Conservation (phyloP, 2,113 vertebrate genomes). For the Paraplagusia blochii region DNA sequence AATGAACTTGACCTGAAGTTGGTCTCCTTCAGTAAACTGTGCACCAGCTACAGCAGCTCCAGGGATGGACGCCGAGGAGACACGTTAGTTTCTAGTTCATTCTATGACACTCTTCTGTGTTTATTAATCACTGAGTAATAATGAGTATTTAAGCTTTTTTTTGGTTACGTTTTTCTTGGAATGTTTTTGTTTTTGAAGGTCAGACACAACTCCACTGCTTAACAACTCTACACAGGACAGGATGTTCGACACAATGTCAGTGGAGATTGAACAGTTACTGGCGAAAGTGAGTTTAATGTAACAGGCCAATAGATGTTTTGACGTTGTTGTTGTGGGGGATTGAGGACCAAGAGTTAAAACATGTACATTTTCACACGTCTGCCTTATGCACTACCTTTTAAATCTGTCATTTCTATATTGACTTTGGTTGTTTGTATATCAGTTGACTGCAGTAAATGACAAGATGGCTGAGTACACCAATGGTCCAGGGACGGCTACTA, state of each 20-base stretch:
- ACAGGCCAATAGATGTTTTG: background rate
- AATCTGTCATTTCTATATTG: background rate
- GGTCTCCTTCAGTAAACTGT: constrained; percentile 98
- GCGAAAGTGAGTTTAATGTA: constrained; percentile 81
- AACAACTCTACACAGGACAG: constrained; percentile 98
- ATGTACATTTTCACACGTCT: too few relatives aligned
- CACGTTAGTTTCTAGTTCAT: constrained; percentile 76
- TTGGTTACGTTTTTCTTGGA: background rate
- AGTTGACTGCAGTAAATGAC: constrained; percentile 95
- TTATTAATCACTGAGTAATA: too few relatives aligned
- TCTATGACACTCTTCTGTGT: too few relatives aligned
- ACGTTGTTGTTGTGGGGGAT: too few relatives aligned
- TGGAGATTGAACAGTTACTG: constrained; percentile 96
- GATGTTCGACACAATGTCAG: constrained; percentile 99
- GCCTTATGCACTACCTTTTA: background rate
- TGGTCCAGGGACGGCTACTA: constrained; percentile 84
- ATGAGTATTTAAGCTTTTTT: too few relatives aligned
- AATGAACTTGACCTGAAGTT: constrained; percentile 96
- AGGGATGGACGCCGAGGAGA: constrained; percentile 92
- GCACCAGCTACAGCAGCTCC: constrained; percentile 88
- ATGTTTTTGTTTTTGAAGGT: constrained; percentile 70
- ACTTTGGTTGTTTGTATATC: background rate
- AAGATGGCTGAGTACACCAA: constrained; percentile 96
- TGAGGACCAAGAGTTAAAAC: too few relatives aligned
- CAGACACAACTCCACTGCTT: constrained; percentile 93